Percentiles rank a stretch among this genome's conserved stretches.
These are phyloP conservation scores for Merluccius polli DNA, from an alignment of 2,797 vertebrate species.

Conservation along the genomic window DNA sequence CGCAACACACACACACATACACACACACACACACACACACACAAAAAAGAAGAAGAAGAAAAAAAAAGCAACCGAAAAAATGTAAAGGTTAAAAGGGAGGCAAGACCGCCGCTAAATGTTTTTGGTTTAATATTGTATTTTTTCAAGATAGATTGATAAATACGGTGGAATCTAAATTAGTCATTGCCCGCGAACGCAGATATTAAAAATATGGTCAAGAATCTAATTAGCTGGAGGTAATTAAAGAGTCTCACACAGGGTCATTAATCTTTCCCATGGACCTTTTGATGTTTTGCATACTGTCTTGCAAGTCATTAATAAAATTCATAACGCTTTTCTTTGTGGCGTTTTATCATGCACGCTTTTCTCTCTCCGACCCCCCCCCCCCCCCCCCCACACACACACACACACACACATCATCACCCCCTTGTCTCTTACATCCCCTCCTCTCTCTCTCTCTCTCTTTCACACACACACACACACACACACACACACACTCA, in stretches of 20 bases:
- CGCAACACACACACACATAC: too few species aligned
- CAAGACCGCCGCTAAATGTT: constrained; percentile 78
- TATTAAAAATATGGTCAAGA: constrained; percentile 99
- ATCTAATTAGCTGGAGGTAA: constrained; percentile 99
- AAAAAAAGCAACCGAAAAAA: not conserved
- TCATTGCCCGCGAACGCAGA: constrained; percentile 93
- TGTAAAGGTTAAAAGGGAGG: constrained; percentile 32
- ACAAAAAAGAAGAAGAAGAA: not conserved
- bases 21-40: too few species aligned
- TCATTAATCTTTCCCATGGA: constrained; percentile 99
- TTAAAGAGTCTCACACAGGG: constrained; percentile 99
- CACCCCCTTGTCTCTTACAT: not conserved
- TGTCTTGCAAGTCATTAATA: constrained; percentile 99
- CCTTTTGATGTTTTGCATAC: constrained; percentile 99
- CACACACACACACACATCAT: not conserved
- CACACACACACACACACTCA: not conserved
- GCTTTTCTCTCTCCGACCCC: constrained; percentile 11
- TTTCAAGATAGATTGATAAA: constrained; percentile 92
- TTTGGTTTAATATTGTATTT: constrained; percentile 16
- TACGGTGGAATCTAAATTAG: constrained; percentile 99
- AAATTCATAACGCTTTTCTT: constrained; percentile 99
- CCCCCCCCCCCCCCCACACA: not conserved
- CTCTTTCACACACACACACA: not conserved
- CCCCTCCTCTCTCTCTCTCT: constrained; percentile 66
- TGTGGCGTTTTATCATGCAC: constrained; percentile 94